phyloP scores from a whole-genome alignment of 2,113 vertebrate genomes.

The Lonchura striata region DNA sequence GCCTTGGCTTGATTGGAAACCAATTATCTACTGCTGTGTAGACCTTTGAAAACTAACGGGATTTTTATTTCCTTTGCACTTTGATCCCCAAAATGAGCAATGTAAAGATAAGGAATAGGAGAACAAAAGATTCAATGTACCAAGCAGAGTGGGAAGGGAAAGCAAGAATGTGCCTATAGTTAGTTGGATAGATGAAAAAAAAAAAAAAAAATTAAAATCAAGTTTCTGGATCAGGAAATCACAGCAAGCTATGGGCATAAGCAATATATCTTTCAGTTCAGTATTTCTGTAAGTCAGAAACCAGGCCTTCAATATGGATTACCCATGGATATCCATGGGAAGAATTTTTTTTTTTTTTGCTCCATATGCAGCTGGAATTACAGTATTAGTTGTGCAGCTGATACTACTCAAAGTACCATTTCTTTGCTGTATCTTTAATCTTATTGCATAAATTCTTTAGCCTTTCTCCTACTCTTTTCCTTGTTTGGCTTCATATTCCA shows the following conservation, averaged over 20 bases:
- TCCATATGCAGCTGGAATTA: not conserved
- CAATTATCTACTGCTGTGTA: slow-evolving; percentile 32
- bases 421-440: not conserved
- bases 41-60: slow-evolving; percentile 25
- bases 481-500: not conserved
- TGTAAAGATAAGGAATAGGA: not conserved
- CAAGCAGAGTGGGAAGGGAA: not conserved
- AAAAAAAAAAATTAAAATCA: not conserved
- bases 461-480: not conserved
- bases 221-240: not conserved
- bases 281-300: not conserved
- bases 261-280: not conserved
- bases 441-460: not conserved
- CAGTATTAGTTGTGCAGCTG: not conserved
- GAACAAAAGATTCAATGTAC: slow-evolving; percentile 11
- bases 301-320: not conserved
- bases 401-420: not conserved
- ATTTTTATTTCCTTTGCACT: slow-evolving; percentile 47
- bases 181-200: not conserved
- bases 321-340: not conserved
- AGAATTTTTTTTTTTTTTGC: not conserved
- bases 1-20: slow-evolving; percentile 48
- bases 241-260: not conserved
- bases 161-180: not conserved
- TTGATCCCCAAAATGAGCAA: slow-evolving; percentile 24